Conservation (phyloP, 2,113 vertebrate genomes). For the Peromyscus polionotus region DNA sequence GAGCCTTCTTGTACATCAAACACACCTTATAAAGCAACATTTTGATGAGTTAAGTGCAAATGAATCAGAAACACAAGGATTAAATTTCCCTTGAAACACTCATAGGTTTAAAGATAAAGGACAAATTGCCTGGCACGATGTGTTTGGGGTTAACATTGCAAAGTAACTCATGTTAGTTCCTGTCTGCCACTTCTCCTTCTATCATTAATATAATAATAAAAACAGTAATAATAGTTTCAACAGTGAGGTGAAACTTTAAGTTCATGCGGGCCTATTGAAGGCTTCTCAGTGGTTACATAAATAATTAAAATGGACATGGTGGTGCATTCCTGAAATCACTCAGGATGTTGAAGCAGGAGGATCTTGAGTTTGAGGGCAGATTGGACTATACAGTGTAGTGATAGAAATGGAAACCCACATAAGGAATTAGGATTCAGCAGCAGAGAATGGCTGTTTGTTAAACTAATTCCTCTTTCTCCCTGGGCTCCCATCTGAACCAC, state of each 20-base stretch:
- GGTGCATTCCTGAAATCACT: not conserved
- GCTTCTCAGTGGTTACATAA: not conserved
- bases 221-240: conserved; percentile 56
- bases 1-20: conserved; percentile 83
- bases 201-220: conserved; percentile 67
- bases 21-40: conserved; percentile 80
- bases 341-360: not conserved
- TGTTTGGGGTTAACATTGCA: conserved; percentile 68
- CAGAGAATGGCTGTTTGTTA: not conserved
- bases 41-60: conserved; percentile 85
- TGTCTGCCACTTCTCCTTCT: conserved; percentile 43
- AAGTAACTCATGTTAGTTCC: conserved; percentile 61
- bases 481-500: not conserved
- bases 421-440: not conserved
- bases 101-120: conserved; percentile 80
- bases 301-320: not conserved
- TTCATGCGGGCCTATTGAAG: not conserved
- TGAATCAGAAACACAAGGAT: conserved; percentile 82
- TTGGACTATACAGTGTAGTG: not conserved
- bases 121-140: conserved; percentile 76
- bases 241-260: not conserved
- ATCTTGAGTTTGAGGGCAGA: not conserved
- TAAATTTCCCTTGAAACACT: conserved; percentile 83
- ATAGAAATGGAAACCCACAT: not conserved
- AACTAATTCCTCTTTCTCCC: too few relatives aligned